phyloP scores from a whole-genome alignment of 2,113 vertebrate genomes.

The Poeciliopsis retropinna region DNA sequence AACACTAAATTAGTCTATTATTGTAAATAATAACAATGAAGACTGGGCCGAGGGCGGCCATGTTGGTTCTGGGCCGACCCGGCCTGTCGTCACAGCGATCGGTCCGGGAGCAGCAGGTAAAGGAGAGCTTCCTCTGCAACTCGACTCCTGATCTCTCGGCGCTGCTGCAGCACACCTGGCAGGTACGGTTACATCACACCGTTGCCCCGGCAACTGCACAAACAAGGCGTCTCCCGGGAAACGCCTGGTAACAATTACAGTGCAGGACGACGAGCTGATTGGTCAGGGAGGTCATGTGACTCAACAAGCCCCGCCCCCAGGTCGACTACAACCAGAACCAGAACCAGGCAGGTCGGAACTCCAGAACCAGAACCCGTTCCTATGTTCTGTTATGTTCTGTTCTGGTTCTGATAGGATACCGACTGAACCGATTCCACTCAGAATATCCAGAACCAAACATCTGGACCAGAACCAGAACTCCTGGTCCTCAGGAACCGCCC shows the following conservation, averaged over 20 bases:
- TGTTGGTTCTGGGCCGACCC: not conserved
- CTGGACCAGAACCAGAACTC: not conserved
- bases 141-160: slow-evolving; percentile 23
- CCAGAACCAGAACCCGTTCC: not conserved
- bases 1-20: too few species aligned
- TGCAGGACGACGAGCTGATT: not conserved
- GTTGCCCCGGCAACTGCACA: slow-evolving; percentile 25
- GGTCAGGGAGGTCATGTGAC: too few species aligned
- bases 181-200: slow-evolving; percentile 49
- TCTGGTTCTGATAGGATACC: not conserved
- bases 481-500: not conserved
- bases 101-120: not conserved
- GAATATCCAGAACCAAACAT: not conserved
- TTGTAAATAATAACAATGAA: too few species aligned
- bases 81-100: not conserved
- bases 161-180: slow-evolving; percentile 30
- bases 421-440: not conserved
- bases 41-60: too few species aligned
- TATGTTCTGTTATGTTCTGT: too few species aligned
- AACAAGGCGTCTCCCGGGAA: slow-evolving; percentile 11
- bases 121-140: slow-evolving; percentile 8
- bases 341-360: not conserved
- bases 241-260: not conserved
- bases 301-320: too few species aligned
- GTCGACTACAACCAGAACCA: too few species aligned